A percentile compares a stretch with the other conserved stretches of the same genome.
These are phyloP conservation scores for Agapornis canus DNA, from an alignment of 2,797 vertebrate genomes.

Conservation along the genomic window DNA sequence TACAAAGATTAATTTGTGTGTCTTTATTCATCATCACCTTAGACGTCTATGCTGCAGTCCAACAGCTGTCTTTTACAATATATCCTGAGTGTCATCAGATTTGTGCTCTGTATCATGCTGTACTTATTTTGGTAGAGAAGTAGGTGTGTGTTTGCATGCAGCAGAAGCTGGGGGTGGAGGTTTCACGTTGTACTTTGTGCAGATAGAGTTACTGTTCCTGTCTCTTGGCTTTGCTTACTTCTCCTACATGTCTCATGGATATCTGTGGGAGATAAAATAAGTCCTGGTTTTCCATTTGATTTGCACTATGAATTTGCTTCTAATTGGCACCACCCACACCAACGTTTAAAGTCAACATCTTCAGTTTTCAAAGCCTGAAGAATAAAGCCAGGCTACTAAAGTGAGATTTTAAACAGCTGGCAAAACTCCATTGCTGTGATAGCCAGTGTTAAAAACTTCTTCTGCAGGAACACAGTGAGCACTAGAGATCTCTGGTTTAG, in stretches of 20 bases:
- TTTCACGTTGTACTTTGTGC: not conserved
- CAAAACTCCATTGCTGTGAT: not conserved
- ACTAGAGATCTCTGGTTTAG: not conserved
- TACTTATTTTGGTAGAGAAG: not conserved
- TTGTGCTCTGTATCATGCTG: not conserved
- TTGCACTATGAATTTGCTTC: not conserved
- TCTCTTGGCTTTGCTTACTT: not conserved
- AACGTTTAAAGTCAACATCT: not conserved
- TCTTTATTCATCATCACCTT: not conserved
- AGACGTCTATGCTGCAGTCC: not conserved
- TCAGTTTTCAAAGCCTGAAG: not conserved
- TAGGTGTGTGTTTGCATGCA: not conserved
- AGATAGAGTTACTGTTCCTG: not conserved
- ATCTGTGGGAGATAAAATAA: not conserved
- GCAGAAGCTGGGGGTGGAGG: not conserved
- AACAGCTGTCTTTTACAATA: not conserved
- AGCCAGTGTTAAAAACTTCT: not conserved
- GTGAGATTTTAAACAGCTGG: not conserved
- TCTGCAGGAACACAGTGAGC: not conserved
- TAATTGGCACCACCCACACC: not conserved
- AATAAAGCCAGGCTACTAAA: not conserved
- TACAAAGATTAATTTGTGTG: not conserved
- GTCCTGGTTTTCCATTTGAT: not conserved
- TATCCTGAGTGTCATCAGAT: not conserved
- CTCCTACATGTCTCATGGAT: not conserved